These are phyloP conservation scores for Sebastolobus alascanus DNA, from an alignment of 2,797 vertebrate genomes.

Conservation along the genomic window DNA sequence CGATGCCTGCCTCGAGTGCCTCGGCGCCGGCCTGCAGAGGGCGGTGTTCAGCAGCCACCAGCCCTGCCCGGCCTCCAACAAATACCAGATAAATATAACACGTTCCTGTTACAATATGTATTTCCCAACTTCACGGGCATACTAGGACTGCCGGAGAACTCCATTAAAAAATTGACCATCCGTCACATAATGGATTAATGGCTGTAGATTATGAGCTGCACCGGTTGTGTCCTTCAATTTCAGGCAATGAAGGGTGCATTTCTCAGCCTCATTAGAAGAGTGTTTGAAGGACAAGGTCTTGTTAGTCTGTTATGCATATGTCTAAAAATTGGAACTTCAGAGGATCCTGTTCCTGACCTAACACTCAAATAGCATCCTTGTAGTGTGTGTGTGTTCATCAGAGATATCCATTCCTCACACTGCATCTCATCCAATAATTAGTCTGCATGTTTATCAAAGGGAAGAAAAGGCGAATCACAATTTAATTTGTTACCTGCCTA, in stretches of 20 bases:
- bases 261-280: background rate
- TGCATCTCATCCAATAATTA: constrained; percentile 29
- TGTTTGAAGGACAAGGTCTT: background rate
- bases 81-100: background rate
- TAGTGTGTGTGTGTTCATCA: background rate
- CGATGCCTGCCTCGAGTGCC: no score
- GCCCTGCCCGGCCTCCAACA: no score
- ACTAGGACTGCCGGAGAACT: background rate
- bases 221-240: background rate
- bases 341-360: background rate
- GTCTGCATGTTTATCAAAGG: background rate
- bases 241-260: background rate
- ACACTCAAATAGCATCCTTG: background rate
- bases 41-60: no score
- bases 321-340: background rate
- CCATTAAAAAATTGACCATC: background rate
- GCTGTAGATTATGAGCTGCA: background rate
- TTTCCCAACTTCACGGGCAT: background rate
- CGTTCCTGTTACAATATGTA: background rate
- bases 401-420: background rate
- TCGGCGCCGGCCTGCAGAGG: no score
- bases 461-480: background rate
- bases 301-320: background rate
- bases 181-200: background rate
- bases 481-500: constrained; percentile 5